Base-by-base conservation (phyloP, 2,888 invertebrate species). In the Morpho deidamia region DNA sequence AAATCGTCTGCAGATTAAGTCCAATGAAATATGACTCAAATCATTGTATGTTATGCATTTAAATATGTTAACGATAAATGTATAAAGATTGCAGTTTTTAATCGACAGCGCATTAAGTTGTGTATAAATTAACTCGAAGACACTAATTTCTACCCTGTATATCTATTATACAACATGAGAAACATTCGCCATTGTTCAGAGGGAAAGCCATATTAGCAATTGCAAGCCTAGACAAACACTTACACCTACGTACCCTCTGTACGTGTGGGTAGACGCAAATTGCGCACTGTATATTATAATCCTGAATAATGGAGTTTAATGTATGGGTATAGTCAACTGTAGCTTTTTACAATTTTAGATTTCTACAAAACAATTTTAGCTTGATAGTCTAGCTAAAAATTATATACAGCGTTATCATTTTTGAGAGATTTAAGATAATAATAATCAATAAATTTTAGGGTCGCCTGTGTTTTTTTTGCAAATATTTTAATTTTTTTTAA, bases 151-250 rank as follows among this genome's bases (percentile, higher is more conserved):
- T 32, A 11, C 8, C 23, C 38, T n/a, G 11, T 40, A 11, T 32
- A 40, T 47, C 8, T 39, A 10, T n/a, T 23, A 8, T 11, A 10
- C 8, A 23, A 5, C 40, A 48, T 38, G 12, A 10, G 35, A 12
- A 23, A 5, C 35, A 44, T 7, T 11, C 46, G 12, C 47, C 10
- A 40, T 40, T 48, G 40, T 48, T 48, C 33, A n/a, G 40, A 12
- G 34, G 48, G 12, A 12, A 48, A 12, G 12, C 12, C 8, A 34
- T 33, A 40, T 33, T 33, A 34, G 1, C 32, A 2, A 11, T 11
- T 39, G 39, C 46, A 46, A 46, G 46, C 46, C 23, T 47, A 47
- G 39, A 39, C 47, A 39, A 39, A 12, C 40, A 12, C 11, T 37
- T 37, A 8, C 37, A 47, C 39, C 41, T 10, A 41, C 39, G 9